Evolutionary conservation across 2,797 vertebrate genomes (phyloP).

Genomic region (Sebastes wilsoni): DNA sequence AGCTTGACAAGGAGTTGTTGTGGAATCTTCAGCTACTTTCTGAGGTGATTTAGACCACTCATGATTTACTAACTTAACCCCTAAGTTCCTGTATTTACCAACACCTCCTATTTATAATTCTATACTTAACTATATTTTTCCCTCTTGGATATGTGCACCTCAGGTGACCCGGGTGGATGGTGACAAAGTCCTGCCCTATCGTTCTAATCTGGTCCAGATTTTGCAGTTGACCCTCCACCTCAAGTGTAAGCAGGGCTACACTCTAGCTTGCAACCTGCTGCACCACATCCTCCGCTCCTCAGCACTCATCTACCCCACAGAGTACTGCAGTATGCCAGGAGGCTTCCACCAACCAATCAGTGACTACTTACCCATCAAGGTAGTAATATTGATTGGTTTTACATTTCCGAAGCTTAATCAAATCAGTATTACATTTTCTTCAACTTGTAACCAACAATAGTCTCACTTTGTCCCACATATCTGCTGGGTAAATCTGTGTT

Average conservation of each 20-base stretch:
- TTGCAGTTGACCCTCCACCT: constrained; percentile 92
- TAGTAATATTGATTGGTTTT: constrained; percentile 49
- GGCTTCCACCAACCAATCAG: constrained; percentile 90
- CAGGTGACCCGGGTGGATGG: constrained; percentile 96
- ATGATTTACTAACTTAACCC: neutral
- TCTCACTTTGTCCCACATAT: neutral
- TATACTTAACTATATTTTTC: neutral
- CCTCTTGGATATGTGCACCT: neutral
- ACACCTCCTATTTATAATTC: neutral
- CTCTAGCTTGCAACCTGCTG: constrained; percentile 94
- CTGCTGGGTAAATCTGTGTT: neutral
- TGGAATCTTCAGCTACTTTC: constrained; percentile 98
- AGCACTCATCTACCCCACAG: constrained; percentile 94
- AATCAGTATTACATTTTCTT: neutral
- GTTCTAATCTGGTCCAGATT: constrained; percentile 91
- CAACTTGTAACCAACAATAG: neutral
- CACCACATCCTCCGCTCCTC: constrained; percentile 94
- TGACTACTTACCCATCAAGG: constrained; percentile 97
- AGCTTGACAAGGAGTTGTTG: constrained; percentile 95
- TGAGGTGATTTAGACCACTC: constrained; percentile 85
- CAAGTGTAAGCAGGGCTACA: constrained; percentile 97
- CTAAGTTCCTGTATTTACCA: neutral
- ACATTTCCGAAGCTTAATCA: neutral
- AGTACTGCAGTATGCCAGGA: constrained; percentile 96
- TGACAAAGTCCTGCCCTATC: constrained; percentile 91